Evolutionary conservation across 2,888 invertebrate genomes (phyloP).

Genomic region (Hermaeophaga mercurialis): DNA sequence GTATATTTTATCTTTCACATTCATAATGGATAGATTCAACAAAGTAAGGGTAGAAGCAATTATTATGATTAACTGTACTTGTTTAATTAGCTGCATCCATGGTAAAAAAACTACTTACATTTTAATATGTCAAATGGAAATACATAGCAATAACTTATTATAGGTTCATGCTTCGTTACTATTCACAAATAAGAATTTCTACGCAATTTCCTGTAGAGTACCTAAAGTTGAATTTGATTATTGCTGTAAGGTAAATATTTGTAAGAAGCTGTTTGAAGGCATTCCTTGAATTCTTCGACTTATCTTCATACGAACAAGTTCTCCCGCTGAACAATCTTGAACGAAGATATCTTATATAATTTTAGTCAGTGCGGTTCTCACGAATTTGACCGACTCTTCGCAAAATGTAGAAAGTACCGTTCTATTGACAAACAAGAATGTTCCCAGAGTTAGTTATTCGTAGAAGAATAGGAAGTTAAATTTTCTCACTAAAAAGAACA

Average conservation of each 20-base stretch:
- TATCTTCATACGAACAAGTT: slow-evolving; percentile 42
- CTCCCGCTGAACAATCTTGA: slow-evolving; percentile 38
- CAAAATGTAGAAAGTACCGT: not conserved
- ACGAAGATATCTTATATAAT: slow-evolving; percentile 38
- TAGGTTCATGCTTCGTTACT: not conserved
- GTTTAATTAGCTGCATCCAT: no score
- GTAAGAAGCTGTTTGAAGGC: slow-evolving; percentile 44
- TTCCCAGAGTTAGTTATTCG: no score
- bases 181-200: slow-evolving; percentile 36
- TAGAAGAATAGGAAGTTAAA: no score
- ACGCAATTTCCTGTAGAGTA: slow-evolving; percentile 44
- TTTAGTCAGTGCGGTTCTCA: slow-evolving; percentile 28
- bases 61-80: no score
- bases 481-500: no score
- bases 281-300: slow-evolving; percentile 46
- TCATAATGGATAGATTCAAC: no score
- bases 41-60: no score
- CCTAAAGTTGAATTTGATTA: slow-evolving; percentile 43
- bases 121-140: no score
- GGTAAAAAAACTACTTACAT: no score
- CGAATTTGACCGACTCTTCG: not conserved
- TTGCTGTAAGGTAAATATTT: slow-evolving; percentile 51
- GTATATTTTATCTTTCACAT: no score
- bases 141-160: no score
- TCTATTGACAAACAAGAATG: no score